Percentiles rank a stretch among this genome's conserved stretches.
Evolutionary conservation across 2,797 vertebrate genomes (phyloP).

Genomic region (Brachyrhaphis roseni): DNA sequence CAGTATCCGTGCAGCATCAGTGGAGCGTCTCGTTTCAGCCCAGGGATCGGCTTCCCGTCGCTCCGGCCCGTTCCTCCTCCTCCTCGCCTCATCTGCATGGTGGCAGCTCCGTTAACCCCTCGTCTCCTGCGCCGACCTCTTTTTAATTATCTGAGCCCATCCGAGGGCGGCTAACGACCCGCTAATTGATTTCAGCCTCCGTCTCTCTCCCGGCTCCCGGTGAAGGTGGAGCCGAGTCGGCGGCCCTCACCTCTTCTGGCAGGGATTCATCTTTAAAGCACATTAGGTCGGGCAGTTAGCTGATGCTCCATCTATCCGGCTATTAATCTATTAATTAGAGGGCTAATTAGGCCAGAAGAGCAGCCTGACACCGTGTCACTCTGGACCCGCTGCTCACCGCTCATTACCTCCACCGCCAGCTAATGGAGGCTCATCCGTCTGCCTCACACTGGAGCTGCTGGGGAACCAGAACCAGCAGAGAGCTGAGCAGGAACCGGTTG

Average conservation of each 20-base stretch:
- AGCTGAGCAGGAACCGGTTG: no score
- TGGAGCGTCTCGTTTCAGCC: conserved; percentile 47
- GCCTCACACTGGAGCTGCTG: no score
- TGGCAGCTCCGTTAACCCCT: conserved; percentile 40
- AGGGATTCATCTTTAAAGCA: conserved; percentile 52
- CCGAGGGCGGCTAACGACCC: conserved; percentile 83
- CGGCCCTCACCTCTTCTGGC: conserved; percentile 34
- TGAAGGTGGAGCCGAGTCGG: conserved; percentile 7
- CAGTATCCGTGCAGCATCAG: conserved; percentile 14
- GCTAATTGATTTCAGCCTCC: conserved; percentile 79
- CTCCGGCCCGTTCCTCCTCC: conserved; percentile 35
- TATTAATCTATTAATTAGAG: conserved; percentile 81
- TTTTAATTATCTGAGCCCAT: conserved; percentile 84
- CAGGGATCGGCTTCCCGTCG: conserved; percentile 31
- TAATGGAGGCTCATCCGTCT: conserved; percentile 48
- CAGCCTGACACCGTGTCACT: conserved; percentile 68
- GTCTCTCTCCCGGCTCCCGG: conserved; percentile 30
- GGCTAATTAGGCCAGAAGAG: conserved; percentile 84
- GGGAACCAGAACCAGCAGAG: no score
- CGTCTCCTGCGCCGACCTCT: conserved; percentile 19
- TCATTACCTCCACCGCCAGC: conserved; percentile 63
- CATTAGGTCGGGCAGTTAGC: conserved; percentile 58
- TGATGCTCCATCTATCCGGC: conserved; percentile 72
- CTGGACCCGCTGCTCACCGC: conserved; percentile 57
- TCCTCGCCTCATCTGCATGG: conserved; percentile 37